phyloP scores from a whole-genome alignment of 1,140 invertebrate species.

The Plutomurus gul region DNA sequence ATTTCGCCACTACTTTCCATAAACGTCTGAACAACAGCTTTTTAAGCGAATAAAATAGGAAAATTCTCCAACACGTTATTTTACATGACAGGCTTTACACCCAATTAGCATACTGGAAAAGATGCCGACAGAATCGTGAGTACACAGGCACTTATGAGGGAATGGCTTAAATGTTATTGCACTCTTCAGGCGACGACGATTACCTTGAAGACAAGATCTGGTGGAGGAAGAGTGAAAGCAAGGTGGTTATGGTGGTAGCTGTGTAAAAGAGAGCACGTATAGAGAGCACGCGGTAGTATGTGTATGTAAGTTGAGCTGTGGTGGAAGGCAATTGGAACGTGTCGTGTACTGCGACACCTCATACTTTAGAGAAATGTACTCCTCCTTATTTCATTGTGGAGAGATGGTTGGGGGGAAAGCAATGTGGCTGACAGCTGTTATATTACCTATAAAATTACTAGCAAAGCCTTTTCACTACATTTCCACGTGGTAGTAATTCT shows the following conservation, averaged over 20 bases:
- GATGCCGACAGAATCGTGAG: too few species aligned
- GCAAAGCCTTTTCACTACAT: too few species aligned
- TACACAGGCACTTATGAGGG: background rate
- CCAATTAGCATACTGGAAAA: too few species aligned
- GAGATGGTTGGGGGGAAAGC: constrained; percentile 1
- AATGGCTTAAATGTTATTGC: constrained; percentile 1
- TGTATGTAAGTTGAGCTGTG: background rate
- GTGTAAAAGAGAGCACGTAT: too few species aligned
- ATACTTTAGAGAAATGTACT: constrained; percentile 28
- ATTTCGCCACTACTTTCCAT: too few species aligned
- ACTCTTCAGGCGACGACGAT: constrained; percentile 1
- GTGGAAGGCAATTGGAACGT: constrained; percentile 6
- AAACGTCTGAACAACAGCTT: too few species aligned
- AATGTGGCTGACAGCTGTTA: constrained; percentile 19
- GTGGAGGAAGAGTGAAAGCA: background rate
- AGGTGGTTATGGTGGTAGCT: background rate
- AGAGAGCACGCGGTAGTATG: background rate
- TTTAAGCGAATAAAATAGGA: too few species aligned
- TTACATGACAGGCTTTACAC: too few species aligned
- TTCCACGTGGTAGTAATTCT: too few species aligned
- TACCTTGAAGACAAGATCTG: background rate
- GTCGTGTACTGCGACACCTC: constrained; percentile 19
- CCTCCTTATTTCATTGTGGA: constrained; percentile 28
- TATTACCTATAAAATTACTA: constrained; percentile 28
- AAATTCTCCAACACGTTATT: too few species aligned